Evolutionary conservation across 2,113 vertebrate species (phyloP), one percentile per base, ranked within the genome.

Genomic region (Trichomycterus rosablanca): DNA sequence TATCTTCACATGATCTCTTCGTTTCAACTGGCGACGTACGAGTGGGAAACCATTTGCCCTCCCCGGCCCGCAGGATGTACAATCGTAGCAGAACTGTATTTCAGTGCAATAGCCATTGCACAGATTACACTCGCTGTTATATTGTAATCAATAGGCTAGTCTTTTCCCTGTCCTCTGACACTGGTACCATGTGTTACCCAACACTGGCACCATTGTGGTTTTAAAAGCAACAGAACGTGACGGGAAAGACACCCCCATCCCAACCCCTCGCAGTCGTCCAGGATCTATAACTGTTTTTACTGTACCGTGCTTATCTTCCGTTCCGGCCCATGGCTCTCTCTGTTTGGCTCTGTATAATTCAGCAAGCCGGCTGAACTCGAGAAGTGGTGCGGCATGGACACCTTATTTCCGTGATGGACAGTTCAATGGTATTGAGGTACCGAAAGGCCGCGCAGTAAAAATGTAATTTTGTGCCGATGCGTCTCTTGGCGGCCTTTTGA

Each of bases 381-480:
- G n/a, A n/a, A n/a, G n/a, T n/a, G n/a, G n/a, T n/a, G n/a, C n/a
- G n/a, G n/a, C n/a, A n/a, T n/a, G 26, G 26, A 30, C 26, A 30
- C 26, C 60, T 23, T 4, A 48, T 39, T 52, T 48, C 55, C 15
- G 11, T 28, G 54, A 52, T 63, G 54, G 62, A 50, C 40, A 53
- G 49, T 57, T 72, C 58, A 62, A 63, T 26, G 51, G 52, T 48
- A 55, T 20, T 22, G 54, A 28, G 22, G 67, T 68, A 72, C 56
- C 32, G 18, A 64, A 64, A 63, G 63, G 54, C 62, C 63, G 39
- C 34, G 66, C 32, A 15, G 64, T 63, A 67, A 76, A 77, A 74
- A 74, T 54, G 63, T 48, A 60, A 78, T 79, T 78, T 78, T 58
- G 50, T 71, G 59, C 39, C 68, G 74, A 68, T 56, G 67, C 43